A percentile compares a stretch with the other conserved stretches of the same genome.
Evolutionary conservation across 2,888 invertebrate genomes (phyloP).

Genomic region (Lasioglossum morio): DNA sequence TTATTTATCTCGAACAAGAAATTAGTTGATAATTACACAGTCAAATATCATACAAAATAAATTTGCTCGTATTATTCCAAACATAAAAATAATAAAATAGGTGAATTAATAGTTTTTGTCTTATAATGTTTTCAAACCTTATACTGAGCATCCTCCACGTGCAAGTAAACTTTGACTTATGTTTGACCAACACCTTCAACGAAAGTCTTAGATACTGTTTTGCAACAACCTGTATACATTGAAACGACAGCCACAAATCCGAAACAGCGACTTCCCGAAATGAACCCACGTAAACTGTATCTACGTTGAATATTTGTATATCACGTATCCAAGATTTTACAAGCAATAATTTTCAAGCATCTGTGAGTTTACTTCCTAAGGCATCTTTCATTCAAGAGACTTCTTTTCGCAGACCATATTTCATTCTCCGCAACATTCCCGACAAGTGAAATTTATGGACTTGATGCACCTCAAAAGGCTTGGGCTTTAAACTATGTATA

Average conservation of each 20-base stretch:
- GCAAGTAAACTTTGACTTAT: not conserved
- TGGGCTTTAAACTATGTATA: not conserved
- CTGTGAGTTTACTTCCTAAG: not conserved
- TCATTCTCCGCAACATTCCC: not conserved
- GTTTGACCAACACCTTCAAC: not conserved
- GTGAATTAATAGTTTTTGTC: not conserved
- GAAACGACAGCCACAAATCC: not conserved
- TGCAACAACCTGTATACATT: not conserved
- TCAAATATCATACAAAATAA: too few species aligned
- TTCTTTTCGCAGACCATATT: constrained; percentile 6
- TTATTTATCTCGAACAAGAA: too few species aligned
- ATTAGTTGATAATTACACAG: too few species aligned
- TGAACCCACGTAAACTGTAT: not conserved
- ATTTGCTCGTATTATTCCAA: too few species aligned
- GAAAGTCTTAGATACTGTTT: not conserved
- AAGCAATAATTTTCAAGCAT: constrained; percentile 17
- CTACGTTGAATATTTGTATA: not conserved
- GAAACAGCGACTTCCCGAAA: not conserved
- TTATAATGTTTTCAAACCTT: not conserved
- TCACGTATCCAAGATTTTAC: not conserved
- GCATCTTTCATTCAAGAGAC: constrained; percentile 5
- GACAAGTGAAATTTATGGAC: constrained; percentile 8
- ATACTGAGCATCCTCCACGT: not conserved
- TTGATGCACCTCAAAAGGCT: not conserved
- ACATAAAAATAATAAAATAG: not conserved